These are phyloP conservation scores for Empidonax alnorum DNA, from an alignment of 2,113 vertebrate species.

Conservation along the genomic window DNA sequence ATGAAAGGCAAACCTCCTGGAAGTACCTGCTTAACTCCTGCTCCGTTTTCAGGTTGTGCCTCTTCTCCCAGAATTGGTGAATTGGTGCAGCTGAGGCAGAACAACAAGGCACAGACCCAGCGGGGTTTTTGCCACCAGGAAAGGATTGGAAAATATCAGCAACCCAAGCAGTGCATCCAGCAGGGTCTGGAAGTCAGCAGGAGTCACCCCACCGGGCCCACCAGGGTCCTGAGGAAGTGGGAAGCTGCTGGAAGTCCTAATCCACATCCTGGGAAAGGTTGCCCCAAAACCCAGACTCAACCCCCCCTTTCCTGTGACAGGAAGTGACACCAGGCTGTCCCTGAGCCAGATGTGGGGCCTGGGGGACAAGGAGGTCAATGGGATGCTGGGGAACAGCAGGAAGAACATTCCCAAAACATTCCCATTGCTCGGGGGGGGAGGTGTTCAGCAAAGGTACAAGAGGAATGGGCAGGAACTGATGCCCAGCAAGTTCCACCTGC, in stretches of 20 bases:
- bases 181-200: neutral
- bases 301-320: rapidly evolving
- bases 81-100: neutral
- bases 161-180: neutral
- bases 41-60: neutral
- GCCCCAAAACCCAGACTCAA: neutral
- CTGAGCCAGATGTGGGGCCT: neutral
- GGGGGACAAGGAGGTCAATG: neutral
- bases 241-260: neutral
- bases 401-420: neutral
- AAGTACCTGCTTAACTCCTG: neutral
- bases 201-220: neutral
- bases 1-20: neutral
- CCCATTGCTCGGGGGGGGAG: no score
- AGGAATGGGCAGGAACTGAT: neutral
- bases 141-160: neutral
- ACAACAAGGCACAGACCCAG: neutral
- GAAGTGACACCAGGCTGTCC: neutral
- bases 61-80: neutral
- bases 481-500: neutral
- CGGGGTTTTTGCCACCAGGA: no score
- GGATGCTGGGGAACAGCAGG: neutral
- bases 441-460: neutral
- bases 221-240: neutral
- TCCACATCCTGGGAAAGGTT: neutral